Conservation (phyloP, 2,888 invertebrate species). For the Malacosoma neustria region DNA sequence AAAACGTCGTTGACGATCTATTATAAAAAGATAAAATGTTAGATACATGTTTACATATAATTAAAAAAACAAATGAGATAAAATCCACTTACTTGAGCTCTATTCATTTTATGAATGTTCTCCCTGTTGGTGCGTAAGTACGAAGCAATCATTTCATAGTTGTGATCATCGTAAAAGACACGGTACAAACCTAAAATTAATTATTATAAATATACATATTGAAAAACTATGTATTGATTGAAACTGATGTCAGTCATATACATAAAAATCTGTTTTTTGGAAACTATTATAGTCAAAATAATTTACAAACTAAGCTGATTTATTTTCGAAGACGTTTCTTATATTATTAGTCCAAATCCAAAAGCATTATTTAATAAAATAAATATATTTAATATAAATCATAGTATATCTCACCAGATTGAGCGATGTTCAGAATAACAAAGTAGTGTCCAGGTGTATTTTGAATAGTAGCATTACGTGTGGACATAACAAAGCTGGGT, state of each 20-base stretch:
- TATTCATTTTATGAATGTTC: constrained; percentile 78
- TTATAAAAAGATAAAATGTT: constrained; percentile 6
- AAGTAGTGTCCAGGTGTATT: constrained; percentile 52
- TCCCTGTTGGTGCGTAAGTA: constrained; percentile 50
- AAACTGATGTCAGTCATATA: too few relatives aligned
- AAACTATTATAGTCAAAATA: too few relatives aligned
- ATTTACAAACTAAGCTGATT: too few relatives aligned
- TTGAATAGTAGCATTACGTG: constrained; percentile 15
- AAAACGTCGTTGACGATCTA: constrained; percentile 85
- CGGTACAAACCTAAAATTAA: constrained; percentile 74
- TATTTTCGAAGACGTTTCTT: too few relatives aligned
- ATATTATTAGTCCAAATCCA: too few relatives aligned
- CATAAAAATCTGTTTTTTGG: too few relatives aligned
- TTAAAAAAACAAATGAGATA: background rate
- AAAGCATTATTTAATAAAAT: too few relatives aligned
- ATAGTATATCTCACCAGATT: constrained; percentile 55
- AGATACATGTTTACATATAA: background rate
- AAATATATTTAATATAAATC: too few relatives aligned
- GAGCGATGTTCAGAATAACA: constrained; percentile 72
- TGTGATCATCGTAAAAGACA: constrained; percentile 77
- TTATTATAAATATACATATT: too few relatives aligned
- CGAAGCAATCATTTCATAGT: constrained; percentile 70
- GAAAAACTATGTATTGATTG: too few relatives aligned
- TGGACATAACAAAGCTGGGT: constrained; percentile 38
- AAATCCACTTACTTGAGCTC: constrained; percentile 77